A percentile compares a stretch with the other conserved stretches of the same genome.
Evolutionary conservation across 1,140 invertebrate genomes (phyloP).

Genomic region (Kradibia gibbosae): DNA sequence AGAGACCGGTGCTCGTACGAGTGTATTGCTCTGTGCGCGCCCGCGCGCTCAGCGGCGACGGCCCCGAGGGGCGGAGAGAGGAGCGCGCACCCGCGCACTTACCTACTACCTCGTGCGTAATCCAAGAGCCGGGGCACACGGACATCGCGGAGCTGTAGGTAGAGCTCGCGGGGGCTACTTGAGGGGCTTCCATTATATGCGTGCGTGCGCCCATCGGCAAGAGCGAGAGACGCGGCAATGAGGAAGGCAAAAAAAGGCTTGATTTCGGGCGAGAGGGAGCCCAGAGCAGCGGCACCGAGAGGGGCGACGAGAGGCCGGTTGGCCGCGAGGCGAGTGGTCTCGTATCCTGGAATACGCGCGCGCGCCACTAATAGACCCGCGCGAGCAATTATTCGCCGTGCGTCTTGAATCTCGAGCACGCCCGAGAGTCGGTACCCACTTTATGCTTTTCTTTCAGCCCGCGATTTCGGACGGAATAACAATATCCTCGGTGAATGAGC

Average conservation of each 20-base stretch:
- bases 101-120: slow-evolving; percentile 60
- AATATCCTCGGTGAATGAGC: not conserved
- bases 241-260: too few species aligned
- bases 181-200: slow-evolving; percentile 47
- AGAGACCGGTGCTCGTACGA: slow-evolving; percentile 50
- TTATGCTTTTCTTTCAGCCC: not conserved
- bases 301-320: too few species aligned
- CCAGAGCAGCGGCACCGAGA: not conserved
- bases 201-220: slow-evolving; percentile 32
- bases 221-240: slow-evolving; percentile 41
- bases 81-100: too few species aligned
- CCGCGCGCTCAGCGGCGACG: slow-evolving; percentile 48
- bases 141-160: slow-evolving; percentile 40
- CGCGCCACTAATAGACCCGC: not conserved
- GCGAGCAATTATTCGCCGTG: slow-evolving; percentile 8
- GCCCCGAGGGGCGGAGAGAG: not conserved
- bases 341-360: not conserved
- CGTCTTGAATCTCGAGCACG: not conserved
- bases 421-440: not conserved
- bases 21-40: slow-evolving; percentile 60
- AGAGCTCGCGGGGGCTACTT: slow-evolving; percentile 52
- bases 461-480: not conserved
- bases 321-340: too few species aligned
- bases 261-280: too few species aligned
- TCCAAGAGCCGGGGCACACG: slow-evolving; percentile 59